Conservation (phyloP, 1,140 invertebrate species). For the Meloidogyne exigua region DNA sequence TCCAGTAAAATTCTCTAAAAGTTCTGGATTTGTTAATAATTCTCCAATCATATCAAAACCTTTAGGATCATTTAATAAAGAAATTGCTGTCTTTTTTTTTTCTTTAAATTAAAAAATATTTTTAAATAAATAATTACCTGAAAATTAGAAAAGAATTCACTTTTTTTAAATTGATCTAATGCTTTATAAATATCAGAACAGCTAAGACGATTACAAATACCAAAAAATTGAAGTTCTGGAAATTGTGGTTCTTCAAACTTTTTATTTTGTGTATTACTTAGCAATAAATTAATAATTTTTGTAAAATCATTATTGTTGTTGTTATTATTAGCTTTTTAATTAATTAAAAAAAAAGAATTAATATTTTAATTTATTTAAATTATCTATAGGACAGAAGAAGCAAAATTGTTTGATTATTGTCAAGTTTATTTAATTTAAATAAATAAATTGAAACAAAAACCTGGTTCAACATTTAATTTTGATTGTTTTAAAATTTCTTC, state of each 20-base stretch:
- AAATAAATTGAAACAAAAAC: too few species aligned
- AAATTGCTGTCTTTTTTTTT: slow-evolving; percentile 50
- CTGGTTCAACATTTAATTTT: slow-evolving; percentile 18
- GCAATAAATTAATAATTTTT: slow-evolving; percentile 54
- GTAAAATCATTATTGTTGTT: slow-evolving; percentile 46
- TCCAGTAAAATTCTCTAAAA: slow-evolving; percentile 58
- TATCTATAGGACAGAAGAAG: too few species aligned
- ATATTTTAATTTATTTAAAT: too few species aligned
- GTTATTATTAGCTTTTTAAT: too few species aligned
- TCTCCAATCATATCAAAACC: slow-evolving; percentile 61
- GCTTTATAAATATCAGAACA: slow-evolving; percentile 63
- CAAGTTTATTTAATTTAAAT: not conserved
- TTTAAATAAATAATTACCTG: too few species aligned
- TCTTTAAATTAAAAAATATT: slow-evolving; percentile 4
- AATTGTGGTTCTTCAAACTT: slow-evolving; percentile 61
- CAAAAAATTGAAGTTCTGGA: slow-evolving; percentile 61
- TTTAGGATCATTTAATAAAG: slow-evolving; percentile 59
- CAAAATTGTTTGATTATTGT: too few species aligned
- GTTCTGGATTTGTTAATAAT: slow-evolving; percentile 56
- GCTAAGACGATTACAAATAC: slow-evolving; percentile 59
- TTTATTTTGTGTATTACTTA: slow-evolving; percentile 50
- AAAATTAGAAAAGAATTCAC: slow-evolving; percentile 61
- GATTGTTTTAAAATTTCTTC: slow-evolving; percentile 34
- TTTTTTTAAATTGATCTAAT: slow-evolving; percentile 58
- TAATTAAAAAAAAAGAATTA: too few species aligned